These are phyloP conservation scores for Xerus rutilus DNA, from an alignment of 2,797 vertebrate genomes.

Conservation along the genomic window DNA sequence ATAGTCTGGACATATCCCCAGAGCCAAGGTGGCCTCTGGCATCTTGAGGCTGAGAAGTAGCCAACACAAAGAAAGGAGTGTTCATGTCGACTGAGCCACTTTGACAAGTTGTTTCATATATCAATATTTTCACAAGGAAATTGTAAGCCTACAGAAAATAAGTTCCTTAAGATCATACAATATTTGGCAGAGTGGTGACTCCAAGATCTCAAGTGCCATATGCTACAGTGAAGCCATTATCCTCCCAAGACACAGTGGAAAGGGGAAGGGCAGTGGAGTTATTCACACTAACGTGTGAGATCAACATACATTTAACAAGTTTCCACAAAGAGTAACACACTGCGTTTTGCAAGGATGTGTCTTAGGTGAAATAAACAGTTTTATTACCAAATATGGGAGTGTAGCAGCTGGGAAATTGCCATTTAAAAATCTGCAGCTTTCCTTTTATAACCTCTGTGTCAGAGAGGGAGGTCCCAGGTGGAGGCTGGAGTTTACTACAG, in stretches of 20 bases:
- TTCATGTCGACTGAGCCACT: background rate
- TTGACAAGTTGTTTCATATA: background rate
- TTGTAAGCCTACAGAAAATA: background rate
- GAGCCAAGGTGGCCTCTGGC: background rate
- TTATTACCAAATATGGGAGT: background rate
- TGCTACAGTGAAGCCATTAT: background rate
- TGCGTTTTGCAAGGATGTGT: background rate
- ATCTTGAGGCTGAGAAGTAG: background rate
- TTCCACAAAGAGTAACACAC: background rate
- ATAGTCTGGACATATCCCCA: background rate
- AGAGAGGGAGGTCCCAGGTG: background rate
- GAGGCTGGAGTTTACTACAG: conserved; percentile 27
- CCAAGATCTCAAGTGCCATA: background rate
- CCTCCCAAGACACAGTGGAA: background rate
- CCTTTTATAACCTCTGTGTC: background rate
- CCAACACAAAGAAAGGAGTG: background rate
- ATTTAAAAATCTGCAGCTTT: background rate
- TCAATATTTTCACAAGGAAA: background rate
- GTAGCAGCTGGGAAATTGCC: background rate
- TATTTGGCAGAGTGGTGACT: background rate
- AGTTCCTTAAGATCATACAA: background rate
- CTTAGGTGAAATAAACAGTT: background rate
- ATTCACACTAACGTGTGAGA: background rate
- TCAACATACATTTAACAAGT: background rate
- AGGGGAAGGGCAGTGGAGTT: background rate